Conservation (phyloP, 2,888 invertebrate species). For the Cistogaster globosa region DNA sequence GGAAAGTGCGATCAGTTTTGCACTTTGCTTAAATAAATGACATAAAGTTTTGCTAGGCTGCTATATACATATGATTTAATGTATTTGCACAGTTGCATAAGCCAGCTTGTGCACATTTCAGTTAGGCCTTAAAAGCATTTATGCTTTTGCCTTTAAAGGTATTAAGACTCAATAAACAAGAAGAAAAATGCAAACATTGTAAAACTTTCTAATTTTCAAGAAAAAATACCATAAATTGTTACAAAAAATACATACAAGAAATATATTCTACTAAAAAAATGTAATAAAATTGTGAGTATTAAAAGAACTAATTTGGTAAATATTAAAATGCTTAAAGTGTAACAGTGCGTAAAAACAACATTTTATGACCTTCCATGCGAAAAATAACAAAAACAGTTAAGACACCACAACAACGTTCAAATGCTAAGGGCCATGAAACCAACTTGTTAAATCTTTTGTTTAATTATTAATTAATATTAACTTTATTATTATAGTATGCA, state of each 20-base stretch:
- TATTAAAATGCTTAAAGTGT: constrained; percentile 45
- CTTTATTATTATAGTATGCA: constrained; percentile 24
- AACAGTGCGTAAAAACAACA: constrained; percentile 60
- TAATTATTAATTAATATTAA: not conserved
- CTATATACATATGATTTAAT: too few relatives aligned
- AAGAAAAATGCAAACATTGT: not conserved
- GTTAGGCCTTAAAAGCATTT: too few relatives aligned
- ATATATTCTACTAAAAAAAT: constrained; percentile 31
- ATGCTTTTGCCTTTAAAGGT: not conserved
- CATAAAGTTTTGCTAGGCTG: too few relatives aligned
- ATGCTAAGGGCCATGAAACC: not conserved
- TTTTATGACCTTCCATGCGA: constrained; percentile 51
- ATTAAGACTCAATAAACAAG: not conserved
- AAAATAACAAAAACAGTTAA: constrained; percentile 24
- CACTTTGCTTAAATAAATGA: too few relatives aligned
- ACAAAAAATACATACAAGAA: constrained; percentile 28
- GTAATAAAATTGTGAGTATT: constrained; percentile 43
- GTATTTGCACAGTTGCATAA: too few relatives aligned
- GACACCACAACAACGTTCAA: not conserved
- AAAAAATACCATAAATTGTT: not conserved
- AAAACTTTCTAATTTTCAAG: too few relatives aligned
- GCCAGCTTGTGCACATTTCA: too few relatives aligned
- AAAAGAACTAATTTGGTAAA: constrained; percentile 39
- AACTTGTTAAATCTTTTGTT: not conserved
- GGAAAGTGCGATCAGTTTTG: too few relatives aligned